Base-by-base conservation (phyloP, 2,113 vertebrate genomes). In the Trematocara stigmaticum region DNA sequence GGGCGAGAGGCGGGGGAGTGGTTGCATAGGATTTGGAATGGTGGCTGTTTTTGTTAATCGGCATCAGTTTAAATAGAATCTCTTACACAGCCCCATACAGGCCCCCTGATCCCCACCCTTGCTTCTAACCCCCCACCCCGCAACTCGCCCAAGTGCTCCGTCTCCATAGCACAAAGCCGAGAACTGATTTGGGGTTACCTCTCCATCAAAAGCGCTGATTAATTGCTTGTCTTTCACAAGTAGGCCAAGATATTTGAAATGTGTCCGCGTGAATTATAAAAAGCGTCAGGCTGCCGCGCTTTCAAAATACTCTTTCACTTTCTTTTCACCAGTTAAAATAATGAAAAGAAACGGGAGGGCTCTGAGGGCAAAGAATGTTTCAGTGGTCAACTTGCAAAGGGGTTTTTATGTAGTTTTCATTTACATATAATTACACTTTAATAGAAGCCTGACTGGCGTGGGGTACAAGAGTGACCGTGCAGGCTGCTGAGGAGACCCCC, bases 351-450 rank as follows among this genome's bases (percentile, higher is more conserved):
- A 83, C 26, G 5, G 3, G 6, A 31, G 16, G 42, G 20, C 34
- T 51, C 1, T 74, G 31, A 87, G 86, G 89, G 66, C 10, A 52
- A 47, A 80, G 55, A 84, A 82, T 76, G 84, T 91, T 92, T 90
- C 82, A 82, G 61, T 91, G 91, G 91, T 95, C 91, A 95, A 90
- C 88, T 93, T 92, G 57, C 88, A 84, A 93, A 84, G 79, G 85
- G 79, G 4, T 84, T 74, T 90, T 93, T 89, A 87, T 92, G 78
- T 89, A 87, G 88, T 93, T 96, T 95, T 93, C 93, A 96, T 97
- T 96, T 96, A 91, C 94, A 96, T 96, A 94, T 95, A 95, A 96
- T 96, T 95, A 95, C 93, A 95, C 92, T 95, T 95, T 93, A 88
- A 85, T 95, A 95, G 93, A 94, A 95, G 93, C 93, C 95, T 95